Evolutionary conservation across 2,797 vertebrate species (phyloP).

Genomic region (Nannoperca obscura): DNA sequence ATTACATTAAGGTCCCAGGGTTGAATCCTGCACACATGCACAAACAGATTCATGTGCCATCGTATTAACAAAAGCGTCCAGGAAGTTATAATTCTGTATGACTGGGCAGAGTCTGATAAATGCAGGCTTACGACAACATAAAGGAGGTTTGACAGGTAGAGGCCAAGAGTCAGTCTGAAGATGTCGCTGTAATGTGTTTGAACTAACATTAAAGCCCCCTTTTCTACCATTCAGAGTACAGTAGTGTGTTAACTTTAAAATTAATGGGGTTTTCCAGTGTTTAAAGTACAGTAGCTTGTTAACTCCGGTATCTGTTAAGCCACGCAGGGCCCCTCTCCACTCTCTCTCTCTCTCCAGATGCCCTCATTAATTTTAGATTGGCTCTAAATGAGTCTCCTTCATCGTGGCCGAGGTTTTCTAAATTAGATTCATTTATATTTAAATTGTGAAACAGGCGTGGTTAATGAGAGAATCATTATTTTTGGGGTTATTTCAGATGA

Average conservation of each 20-base stretch:
- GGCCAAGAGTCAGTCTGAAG: constrained; percentile 51
- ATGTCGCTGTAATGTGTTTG: constrained; percentile 44
- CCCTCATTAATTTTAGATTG: constrained; percentile 87
- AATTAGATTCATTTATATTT: constrained; percentile 88
- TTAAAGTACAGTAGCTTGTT: constrained; percentile 83
- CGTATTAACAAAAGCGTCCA: constrained; percentile 18
- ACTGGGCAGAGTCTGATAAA: constrained; percentile 33
- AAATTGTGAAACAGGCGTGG: constrained; percentile 85
- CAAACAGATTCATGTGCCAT: constrained; percentile 12
- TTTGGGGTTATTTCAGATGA: constrained; percentile 81
- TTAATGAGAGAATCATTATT: constrained; percentile 84
- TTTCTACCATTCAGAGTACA: constrained; percentile 58
- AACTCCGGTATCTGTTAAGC: constrained; percentile 78
- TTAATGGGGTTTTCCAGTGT: constrained; percentile 77
- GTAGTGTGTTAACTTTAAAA: constrained; percentile 72
- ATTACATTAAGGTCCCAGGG: neutral
- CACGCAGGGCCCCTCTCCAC: constrained; percentile 63
- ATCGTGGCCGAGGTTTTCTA: constrained; percentile 78
- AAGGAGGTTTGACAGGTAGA: constrained; percentile 46
- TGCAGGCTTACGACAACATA: constrained; percentile 19
- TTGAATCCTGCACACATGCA: constrained; percentile 19
- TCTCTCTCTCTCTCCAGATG: constrained; percentile 77
- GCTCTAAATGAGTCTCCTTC: constrained; percentile 85
- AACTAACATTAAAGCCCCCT: constrained; percentile 60
- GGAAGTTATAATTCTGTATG: constrained; percentile 26